A percentile compares a stretch with the other conserved stretches of the same genome.
Evolutionary conservation across 2,797 vertebrate species (phyloP).

Genomic region (Erithacus rubecula): DNA sequence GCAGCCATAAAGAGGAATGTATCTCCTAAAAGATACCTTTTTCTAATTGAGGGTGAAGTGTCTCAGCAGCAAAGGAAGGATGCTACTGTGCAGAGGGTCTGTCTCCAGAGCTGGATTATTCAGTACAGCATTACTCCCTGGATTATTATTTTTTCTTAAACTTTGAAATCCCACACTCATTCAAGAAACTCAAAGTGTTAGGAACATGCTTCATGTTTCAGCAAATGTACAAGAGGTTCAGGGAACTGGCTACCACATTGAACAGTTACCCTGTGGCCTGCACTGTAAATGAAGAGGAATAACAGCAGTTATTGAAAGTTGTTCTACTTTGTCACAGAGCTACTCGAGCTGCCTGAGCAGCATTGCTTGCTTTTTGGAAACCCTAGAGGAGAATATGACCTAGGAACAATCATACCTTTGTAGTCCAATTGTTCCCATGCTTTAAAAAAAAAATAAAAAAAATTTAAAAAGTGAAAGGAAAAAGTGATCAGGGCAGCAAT

Average conservation of each 20-base stretch:
- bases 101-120: neutral
- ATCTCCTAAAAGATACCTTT: neutral
- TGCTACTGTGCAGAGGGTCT: neutral
- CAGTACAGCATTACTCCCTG: neutral
- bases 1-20: neutral
- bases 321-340: conserved; percentile 44
- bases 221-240: conserved; percentile 8
- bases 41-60: neutral
- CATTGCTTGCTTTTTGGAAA: conserved; percentile 53
- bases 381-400: conserved; percentile 59
- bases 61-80: neutral
- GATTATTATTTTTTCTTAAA: neutral
- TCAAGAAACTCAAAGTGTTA: conserved; percentile 17
- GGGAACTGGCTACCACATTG: conserved; percentile 10
- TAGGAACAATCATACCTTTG: conserved; percentile 32
- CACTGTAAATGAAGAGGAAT: conserved; percentile 14
- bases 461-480: neutral
- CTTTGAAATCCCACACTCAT: neutral
- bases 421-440: conserved; percentile 2
- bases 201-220: conserved; percentile 7
- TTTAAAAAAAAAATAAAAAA: conserved; percentile 12
- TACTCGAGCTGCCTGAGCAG: conserved; percentile 16
- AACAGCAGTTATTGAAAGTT: conserved; percentile 35
- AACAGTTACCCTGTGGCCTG: conserved; percentile 14
- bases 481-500: conserved; percentile 24